Conservation (phyloP, 2,113 vertebrate species). For the Chaetura pelagica region DNA sequence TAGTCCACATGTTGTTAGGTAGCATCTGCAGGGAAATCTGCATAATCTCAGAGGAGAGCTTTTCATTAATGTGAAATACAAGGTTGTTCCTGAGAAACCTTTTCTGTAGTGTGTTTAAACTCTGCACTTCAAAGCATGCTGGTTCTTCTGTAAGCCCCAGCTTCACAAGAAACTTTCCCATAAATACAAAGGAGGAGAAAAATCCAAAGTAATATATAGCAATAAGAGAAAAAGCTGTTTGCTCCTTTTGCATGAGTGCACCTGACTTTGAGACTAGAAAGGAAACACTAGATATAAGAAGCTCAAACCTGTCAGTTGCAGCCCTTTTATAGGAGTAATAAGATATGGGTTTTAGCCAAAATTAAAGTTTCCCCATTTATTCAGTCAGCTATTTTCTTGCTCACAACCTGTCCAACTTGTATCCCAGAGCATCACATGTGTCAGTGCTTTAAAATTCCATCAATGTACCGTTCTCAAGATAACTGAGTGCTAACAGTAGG, state of each 20-base stretch:
- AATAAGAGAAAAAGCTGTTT: slow-evolving; percentile 24
- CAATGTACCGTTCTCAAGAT: background rate
- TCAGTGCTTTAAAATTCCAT: background rate
- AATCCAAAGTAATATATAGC: slow-evolving; percentile 6
- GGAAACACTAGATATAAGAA: background rate
- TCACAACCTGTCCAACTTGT: background rate
- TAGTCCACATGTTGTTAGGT: background rate
- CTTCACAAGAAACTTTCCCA: slow-evolving; percentile 6
- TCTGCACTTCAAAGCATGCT: slow-evolving; percentile 5
- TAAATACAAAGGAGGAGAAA: slow-evolving; percentile 7
- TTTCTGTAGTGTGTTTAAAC: slow-evolving; percentile 47
- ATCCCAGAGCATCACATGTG: background rate
- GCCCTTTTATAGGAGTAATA: background rate
- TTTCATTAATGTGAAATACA: slow-evolving; percentile 34
- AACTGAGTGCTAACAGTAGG: slow-evolving; percentile 63
- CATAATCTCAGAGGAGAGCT: slow-evolving; percentile 16
- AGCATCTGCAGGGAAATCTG: slow-evolving; percentile 7
- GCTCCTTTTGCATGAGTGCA: background rate
- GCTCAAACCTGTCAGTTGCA: background rate
- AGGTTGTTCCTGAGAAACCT: slow-evolving; percentile 14
- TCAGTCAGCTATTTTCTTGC: background rate
- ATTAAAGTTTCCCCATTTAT: background rate
- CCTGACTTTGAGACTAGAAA: slow-evolving; percentile 11
- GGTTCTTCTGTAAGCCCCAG: background rate
- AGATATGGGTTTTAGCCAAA: background rate